phyloP scores from a whole-genome alignment of 1,140 invertebrate genomes.

The Drosophila quadrilineata region DNA sequence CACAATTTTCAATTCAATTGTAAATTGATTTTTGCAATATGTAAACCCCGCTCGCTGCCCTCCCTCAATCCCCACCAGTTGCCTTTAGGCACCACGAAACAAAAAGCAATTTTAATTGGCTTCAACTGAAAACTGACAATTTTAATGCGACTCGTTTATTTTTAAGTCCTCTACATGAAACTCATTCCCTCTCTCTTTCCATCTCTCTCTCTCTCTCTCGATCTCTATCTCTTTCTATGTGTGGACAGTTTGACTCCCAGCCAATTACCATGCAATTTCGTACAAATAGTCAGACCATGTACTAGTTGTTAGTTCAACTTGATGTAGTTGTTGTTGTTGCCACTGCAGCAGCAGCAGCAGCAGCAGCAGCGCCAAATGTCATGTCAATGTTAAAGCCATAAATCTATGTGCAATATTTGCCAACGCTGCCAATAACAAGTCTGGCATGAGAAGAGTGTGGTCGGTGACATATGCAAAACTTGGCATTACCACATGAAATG shows the following conservation, averaged over 20 bases:
- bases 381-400: slow-evolving; percentile 56
- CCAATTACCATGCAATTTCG: slow-evolving; percentile 37
- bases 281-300: slow-evolving; percentile 24
- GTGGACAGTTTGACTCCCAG: neutral
- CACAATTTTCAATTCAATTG: slow-evolving; percentile 37
- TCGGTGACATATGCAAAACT: slow-evolving; percentile 41
- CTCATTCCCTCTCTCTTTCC: no score
- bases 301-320: slow-evolving; percentile 11
- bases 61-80: neutral
- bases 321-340: slow-evolving; percentile 12
- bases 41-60: neutral
- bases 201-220: no score
- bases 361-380: slow-evolving; percentile 44
- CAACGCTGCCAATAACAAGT: slow-evolving; percentile 34
- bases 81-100: slow-evolving; percentile 1
- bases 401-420: slow-evolving; percentile 53
- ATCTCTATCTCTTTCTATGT: no score
- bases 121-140: slow-evolving; percentile 35
- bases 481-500: slow-evolving; percentile 40
- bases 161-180: no score
- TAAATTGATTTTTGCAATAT: slow-evolving; percentile 31
- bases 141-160: slow-evolving; percentile 34
- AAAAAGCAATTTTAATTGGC: slow-evolving; percentile 50
- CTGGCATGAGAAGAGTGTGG: neutral
- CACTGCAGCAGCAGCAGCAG: neutral